Evolutionary conservation across 2,888 invertebrate genomes (phyloP).

Genomic region (Caenorhabditis auriculariae): DNA sequence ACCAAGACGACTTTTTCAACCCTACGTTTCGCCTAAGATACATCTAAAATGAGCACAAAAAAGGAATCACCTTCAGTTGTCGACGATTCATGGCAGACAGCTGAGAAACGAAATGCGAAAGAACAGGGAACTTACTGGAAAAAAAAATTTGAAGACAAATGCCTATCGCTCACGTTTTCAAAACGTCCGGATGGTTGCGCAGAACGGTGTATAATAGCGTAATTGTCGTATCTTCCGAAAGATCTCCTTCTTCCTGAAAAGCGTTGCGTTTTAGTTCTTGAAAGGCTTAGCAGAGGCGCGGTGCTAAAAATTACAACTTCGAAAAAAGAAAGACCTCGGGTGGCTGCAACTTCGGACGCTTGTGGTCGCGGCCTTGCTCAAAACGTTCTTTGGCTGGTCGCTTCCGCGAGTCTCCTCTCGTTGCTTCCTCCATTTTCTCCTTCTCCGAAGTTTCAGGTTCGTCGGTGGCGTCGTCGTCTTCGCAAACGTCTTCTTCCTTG

Average conservation of each 20-base stretch:
- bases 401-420: constrained; percentile 4
- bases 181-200: constrained; percentile 18
- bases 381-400: constrained; percentile 18
- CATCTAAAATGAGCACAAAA: neutral
- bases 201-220: constrained; percentile 13
- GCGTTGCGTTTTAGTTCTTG: too few species aligned
- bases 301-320: too few species aligned
- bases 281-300: too few species aligned
- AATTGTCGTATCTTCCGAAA: constrained; percentile 10
- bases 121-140: constrained; percentile 24
- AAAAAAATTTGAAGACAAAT: neutral
- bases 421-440: neutral
- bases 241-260: too few species aligned
- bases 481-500: constrained; percentile 16
- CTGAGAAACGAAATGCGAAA: constrained; percentile 15
- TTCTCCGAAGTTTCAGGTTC: too few species aligned
- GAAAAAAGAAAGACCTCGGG: too few species aligned
- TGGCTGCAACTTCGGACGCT: too few species aligned
- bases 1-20: constrained; percentile 16
- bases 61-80: constrained; percentile 8
- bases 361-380: too few species aligned
- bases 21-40: constrained; percentile 12
- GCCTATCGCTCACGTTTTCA: constrained; percentile 13
- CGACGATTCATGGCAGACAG: constrained; percentile 9
- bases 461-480: constrained; percentile 7